Percentiles rank a stretch among this genome's conserved stretches.
These are phyloP conservation scores for Microtus montanus DNA, from an alignment of 2,113 vertebrate genomes.

Conservation along the genomic window DNA sequence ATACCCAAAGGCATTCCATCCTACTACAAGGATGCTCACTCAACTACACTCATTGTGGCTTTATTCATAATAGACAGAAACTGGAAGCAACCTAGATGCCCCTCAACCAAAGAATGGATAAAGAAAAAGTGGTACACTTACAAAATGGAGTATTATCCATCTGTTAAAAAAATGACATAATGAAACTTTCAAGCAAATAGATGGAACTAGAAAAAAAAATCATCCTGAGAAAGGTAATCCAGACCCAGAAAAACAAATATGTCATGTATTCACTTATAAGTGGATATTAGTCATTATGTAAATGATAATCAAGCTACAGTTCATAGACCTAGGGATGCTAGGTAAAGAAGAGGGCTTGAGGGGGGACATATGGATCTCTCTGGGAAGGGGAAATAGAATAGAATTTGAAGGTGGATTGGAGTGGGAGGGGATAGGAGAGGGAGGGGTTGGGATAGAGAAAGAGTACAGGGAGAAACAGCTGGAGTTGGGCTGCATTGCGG, in stretches of 20 bases:
- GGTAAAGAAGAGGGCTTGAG: background rate
- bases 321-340: background rate
- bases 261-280: background rate
- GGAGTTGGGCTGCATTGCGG: background rate
- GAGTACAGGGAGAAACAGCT: background rate
- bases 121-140: background rate
- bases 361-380: background rate
- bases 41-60: background rate
- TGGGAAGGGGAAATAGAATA: background rate
- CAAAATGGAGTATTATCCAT: background rate
- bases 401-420: background rate
- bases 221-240: background rate
- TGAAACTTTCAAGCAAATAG: background rate
- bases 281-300: background rate
- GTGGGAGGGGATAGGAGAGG: too few species aligned
- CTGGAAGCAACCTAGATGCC: background rate
- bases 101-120: background rate
- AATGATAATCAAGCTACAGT: background rate
- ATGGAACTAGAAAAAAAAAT: background rate
- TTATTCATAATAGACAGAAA: background rate
- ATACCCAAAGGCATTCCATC: background rate
- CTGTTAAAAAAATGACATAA: background rate
- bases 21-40: background rate
- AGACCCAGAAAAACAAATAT: background rate
- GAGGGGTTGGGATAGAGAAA: background rate